Base-by-base conservation (phyloP, 1,140 invertebrate species). In the Bilobella aurantiaca region DNA sequence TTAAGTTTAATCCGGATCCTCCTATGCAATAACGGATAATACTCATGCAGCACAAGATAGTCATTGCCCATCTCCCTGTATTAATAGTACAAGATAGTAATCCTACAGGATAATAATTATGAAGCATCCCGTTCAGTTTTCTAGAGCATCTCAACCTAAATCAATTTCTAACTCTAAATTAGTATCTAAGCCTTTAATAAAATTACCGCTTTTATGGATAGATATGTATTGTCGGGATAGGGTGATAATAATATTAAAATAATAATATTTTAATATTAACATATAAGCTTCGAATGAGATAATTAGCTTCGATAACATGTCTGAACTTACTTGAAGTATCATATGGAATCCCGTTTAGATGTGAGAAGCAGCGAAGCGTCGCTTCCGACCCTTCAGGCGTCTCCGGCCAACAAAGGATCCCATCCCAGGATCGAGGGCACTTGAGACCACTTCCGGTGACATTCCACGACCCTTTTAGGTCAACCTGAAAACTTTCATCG, bases 341-440 rank as follows among this genome's bases (percentile, higher is more conserved):
- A 71, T 90, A 90, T 57, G 80, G 81, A 27, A 91, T 84, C 53
- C 86, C 86, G 66, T 88, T 84, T 62, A 92, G 81, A 71, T 87
- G 84, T 14, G 82, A 81, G 64, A 91, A 86, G 73, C 90, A 93
- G 1, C 84, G 82, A 62, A 89, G 78, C 0, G 81, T 73, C 1
- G 85, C 85, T 27, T 82, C 69, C 0, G 79, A 81, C 21, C 84
- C 83, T 42, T 82, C 81, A 0, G 78, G 79, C 1, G 89, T 88
- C 0, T 82, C 78, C 0, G 86, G 87, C 90, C 90, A 93, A 74
- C 90, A 92, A 0, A 88, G 78, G 1, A 90, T 74, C 2, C 81
- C 81, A 76, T 92, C 89, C 78, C 83, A 89, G 27, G 31, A 46
- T 3, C 60, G 60, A 14, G 16, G 47, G 58, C 28, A 59, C 31